Evolutionary conservation across 2,113 vertebrate genomes (phyloP), one percentile per base, ranked within the genome.

Genomic region (Poecilia latipinna): DNA sequence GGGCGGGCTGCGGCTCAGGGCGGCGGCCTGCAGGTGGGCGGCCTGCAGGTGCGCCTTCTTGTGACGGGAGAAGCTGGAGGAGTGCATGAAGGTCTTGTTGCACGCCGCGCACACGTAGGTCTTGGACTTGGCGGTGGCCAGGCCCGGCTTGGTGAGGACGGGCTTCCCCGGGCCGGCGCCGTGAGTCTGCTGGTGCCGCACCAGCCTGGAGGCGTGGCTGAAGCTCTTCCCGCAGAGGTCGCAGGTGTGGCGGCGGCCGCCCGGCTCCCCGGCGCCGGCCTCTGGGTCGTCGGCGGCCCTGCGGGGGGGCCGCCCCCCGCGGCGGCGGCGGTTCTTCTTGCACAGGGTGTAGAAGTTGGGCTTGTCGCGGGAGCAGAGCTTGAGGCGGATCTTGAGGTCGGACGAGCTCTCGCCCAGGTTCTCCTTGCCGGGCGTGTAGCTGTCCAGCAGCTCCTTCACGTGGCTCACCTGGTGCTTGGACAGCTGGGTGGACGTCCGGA

Each of bases 311-410:
- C 17, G 86, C 13, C 75, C 85, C 0, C 77, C 90, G 3, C 70
- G 71, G 77, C 80, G 89, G 67, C 91, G 92, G 15, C 92, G 92
- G 82, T 93, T 94, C 87, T 94, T 94, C 88, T 95, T 94, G 78
- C 94, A 95, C 1, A 95, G 91, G 0, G 94, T 93, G 89, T 95
- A 95, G 79, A 92, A 94, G 86, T 94, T 95, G 82, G 94, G 94
- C 62, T 95, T 94, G 82, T 95, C 93, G 0, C 93, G 89, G 29
- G 94, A 95, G 78, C 93, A 95, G 69, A 95, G 90, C 90, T 95
- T 95, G 15, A 95, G 89, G 48, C 94, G 93, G 82, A 95, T 95
- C 90, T 95, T 95, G 35, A 95, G 91, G 89, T 95, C 94, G 0
- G 94, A 95, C 0, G 93, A 93, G 66, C 37, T 85, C 83, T 95